Evolutionary conservation across 2,888 invertebrate genomes (phyloP).

Genomic region (Philopedon plagiatum): DNA sequence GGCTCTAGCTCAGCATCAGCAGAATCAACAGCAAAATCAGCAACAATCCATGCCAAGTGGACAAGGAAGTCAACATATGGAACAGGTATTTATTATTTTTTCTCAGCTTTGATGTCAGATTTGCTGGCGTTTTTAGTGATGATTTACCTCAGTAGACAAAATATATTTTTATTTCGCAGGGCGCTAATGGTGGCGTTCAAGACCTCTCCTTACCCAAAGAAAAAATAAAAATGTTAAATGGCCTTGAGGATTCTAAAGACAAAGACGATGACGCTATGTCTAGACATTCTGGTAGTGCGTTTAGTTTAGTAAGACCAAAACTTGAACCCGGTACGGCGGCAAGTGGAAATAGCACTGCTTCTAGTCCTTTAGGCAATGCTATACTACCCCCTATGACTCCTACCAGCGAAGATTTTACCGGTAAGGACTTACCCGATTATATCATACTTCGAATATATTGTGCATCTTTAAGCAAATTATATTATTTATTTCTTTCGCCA

Average conservation of each 20-base stretch:
- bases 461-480: too few relatives aligned
- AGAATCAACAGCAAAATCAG: conserved; percentile 74
- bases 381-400: conserved; percentile 89
- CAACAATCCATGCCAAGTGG: conserved; percentile 61
- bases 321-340: conserved; percentile 82
- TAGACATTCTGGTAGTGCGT: conserved; percentile 86
- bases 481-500: conserved; percentile 8
- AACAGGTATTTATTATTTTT: conserved; percentile 25
- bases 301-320: conserved; percentile 90
- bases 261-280: conserved; percentile 76
- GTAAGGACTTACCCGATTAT: too few relatives aligned
- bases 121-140: too few relatives aligned
- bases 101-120: too few relatives aligned
- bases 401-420: conserved; percentile 78
- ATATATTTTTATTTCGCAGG: conserved; percentile 8
- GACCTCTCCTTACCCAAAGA: conserved; percentile 90
- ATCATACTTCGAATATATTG: too few relatives aligned
- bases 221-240: conserved; percentile 77
- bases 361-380: conserved; percentile 87
- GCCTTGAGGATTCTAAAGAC: conserved; percentile 74
- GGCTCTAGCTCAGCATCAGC: conserved; percentile 70
- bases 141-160: too few relatives aligned
- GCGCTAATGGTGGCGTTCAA: conserved; percentile 80
- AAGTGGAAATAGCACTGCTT: conserved; percentile 83
- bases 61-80: conserved; percentile 2